These are phyloP conservation scores for Antechinus stuartii DNA, from an alignment of 2,113 vertebrate genomes.

Conservation along the genomic window DNA sequence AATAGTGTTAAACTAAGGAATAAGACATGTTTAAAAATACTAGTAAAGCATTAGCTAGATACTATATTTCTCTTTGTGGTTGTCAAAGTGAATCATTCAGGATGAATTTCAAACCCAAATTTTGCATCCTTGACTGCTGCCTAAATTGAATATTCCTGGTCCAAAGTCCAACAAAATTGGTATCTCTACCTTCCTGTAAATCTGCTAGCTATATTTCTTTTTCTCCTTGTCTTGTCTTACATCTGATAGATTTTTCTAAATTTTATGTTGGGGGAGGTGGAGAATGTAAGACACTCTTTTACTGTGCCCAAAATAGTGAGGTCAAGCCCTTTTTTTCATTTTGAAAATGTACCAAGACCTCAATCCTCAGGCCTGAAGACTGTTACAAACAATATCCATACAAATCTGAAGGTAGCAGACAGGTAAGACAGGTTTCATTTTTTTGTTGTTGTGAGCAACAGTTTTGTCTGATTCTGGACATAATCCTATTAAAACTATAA, in stretches of 20 bases:
- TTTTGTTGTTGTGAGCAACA: not conserved
- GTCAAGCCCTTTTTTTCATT: not conserved
- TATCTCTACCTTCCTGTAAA: not conserved
- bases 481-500: not conserved
- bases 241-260: not conserved
- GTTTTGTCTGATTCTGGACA: not conserved
- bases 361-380: not conserved
- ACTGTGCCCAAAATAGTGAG: not conserved
- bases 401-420: not conserved
- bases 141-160: slow-evolving; percentile 16
- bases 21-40: slow-evolving; percentile 27
- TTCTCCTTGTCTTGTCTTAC: slow-evolving; percentile 35
- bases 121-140: slow-evolving; percentile 31
- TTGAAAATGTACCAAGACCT: not conserved
- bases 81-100: slow-evolving; percentile 62
- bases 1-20: slow-evolving; percentile 8
- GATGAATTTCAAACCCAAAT: slow-evolving; percentile 56
- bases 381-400: not conserved
- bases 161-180: not conserved
- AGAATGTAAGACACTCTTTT: not conserved
- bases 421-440: slow-evolving; percentile 33
- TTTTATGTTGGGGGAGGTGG: accelerated
- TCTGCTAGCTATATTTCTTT: slow-evolving; percentile 22
- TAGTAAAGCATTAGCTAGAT: slow-evolving; percentile 38
- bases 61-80: not conserved